A percentile compares a stretch with the other conserved stretches of the same genome.
Conservation (phyloP, 1,140 invertebrate genomes). For the Colletes gigas region DNA sequence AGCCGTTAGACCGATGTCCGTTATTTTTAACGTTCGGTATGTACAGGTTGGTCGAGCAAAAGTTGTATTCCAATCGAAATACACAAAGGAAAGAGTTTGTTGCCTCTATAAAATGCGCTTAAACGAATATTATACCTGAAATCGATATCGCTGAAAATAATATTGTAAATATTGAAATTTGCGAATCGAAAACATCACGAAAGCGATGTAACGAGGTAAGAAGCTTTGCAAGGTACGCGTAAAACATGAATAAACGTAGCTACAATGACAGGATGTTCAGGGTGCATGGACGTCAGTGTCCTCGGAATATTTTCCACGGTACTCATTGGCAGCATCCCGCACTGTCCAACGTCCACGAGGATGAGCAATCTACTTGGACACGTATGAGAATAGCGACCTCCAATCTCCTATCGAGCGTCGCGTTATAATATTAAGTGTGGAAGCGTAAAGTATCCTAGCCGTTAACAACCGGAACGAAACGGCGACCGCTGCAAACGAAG, state of each 20-base stretch:
- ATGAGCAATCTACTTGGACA: neutral
- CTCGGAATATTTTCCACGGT: constrained; percentile 46
- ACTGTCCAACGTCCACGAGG: neutral
- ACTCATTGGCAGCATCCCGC: neutral
- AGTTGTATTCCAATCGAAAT: neutral
- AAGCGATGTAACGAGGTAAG: neutral
- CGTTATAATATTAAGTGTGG: too few relatives aligned
- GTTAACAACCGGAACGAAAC: too few relatives aligned
- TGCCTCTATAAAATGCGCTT: too few relatives aligned
- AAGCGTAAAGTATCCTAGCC: too few relatives aligned
- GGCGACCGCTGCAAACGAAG: too few relatives aligned
- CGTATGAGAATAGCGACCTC: neutral
- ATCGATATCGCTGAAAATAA: too few relatives aligned
- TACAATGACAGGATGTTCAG: constrained; percentile 19
- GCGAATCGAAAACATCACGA: too few relatives aligned
- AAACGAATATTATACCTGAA: too few relatives aligned
- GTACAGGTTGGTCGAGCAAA: neutral
- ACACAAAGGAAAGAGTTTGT: neutral
- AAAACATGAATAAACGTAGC: neutral
- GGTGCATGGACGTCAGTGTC: constrained; percentile 10
- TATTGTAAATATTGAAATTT: too few relatives aligned
- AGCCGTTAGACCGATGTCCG: too few relatives aligned
- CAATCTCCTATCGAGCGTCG: neutral
- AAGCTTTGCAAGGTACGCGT: neutral
- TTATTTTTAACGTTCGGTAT: neutral